Base-by-base conservation (phyloP, 2,888 invertebrate species). In the Drosophila mettleri region DNA sequence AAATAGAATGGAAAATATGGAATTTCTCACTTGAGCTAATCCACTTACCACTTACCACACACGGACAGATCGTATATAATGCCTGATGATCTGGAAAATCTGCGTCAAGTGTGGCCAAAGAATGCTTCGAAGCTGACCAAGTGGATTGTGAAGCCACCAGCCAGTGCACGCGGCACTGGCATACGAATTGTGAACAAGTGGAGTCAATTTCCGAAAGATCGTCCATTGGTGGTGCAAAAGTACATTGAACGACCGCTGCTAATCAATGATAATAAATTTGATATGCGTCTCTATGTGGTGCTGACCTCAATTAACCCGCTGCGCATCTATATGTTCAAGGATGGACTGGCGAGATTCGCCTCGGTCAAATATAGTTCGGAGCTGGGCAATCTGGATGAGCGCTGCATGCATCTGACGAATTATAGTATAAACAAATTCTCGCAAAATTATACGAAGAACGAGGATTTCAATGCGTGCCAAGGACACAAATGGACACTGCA, bases 91-190 rank as follows among this genome's bases (percentile, higher is more conserved):
- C 90, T 96, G 78, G 96, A 96, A 87, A 92, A 94, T 66, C 93
- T 99, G 80, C 96, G 97, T 74, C 95, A 96, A 67, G 95, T 96
- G 5, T 98, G 99, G 97, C 97, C 97, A 54, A 96, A 95, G 84
- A 93, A 94, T 72, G 94, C 95, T 0, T 95, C 95, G 0, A 94
- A 94, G 70, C 94, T 95, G 77, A 96, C 97, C 81, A 97, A 95
- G 90, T 98, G 99, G 97, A 99, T 99, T 86, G 96, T 99, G 6
- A 99, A 99, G 92, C 99, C 99, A 52, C 99, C 99, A 0, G 99
- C 99, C 0, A 98, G 98, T 49, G 99, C 99, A 0, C 94, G 99
- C 43, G 99, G 99, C 6, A 96, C 97, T 0, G 99, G 99, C 8
- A 99, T 99, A 84, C 96, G 96, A 88, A 98, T 99, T 24, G 96